Conservation (phyloP, 2,888 invertebrate genomes). For the Zygaena filipendulae region DNA sequence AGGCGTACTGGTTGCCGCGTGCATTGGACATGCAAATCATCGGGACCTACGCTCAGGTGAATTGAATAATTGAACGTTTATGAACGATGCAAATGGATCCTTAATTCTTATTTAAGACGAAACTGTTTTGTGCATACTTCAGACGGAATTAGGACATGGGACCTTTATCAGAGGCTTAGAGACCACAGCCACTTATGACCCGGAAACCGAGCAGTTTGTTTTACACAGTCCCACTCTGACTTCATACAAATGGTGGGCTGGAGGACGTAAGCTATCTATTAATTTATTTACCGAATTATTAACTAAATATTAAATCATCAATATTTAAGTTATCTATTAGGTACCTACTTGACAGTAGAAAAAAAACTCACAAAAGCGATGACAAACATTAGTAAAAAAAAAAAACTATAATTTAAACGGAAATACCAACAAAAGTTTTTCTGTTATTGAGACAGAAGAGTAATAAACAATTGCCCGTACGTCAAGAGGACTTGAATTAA, state of each 20-base stretch:
- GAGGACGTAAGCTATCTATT: constrained; percentile 77
- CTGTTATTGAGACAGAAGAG: too few relatives aligned
- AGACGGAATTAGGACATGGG: constrained; percentile 96
- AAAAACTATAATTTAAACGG: too few relatives aligned
- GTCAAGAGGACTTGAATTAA: too few relatives aligned
- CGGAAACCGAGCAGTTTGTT: constrained; percentile 83
- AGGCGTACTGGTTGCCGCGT: constrained; percentile 82
- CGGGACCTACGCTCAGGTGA: constrained; percentile 93
- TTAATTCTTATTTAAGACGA: too few relatives aligned
- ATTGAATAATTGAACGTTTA: too few relatives aligned
- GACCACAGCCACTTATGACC: constrained; percentile 93
- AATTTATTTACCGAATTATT: too few relatives aligned
- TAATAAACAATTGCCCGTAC: too few relatives aligned
- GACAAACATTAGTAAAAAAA: too few relatives aligned
- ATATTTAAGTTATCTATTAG: neutral
- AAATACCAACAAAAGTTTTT: too few relatives aligned
- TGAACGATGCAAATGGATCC: too few relatives aligned
- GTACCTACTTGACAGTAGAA: neutral
- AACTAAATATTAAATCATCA: neutral
- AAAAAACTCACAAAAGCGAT: too few relatives aligned
- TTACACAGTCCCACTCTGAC: constrained; percentile 88
- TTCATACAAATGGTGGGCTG: constrained; percentile 97
- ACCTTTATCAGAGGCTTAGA: constrained; percentile 93
- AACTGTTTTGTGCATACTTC: too few relatives aligned
- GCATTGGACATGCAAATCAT: constrained; percentile 85